A percentile compares a stretch with the other conserved stretches of the same genome.
Conservation (phyloP, 2,113 vertebrate genomes). For the Siniperca chuatsi region DNA sequence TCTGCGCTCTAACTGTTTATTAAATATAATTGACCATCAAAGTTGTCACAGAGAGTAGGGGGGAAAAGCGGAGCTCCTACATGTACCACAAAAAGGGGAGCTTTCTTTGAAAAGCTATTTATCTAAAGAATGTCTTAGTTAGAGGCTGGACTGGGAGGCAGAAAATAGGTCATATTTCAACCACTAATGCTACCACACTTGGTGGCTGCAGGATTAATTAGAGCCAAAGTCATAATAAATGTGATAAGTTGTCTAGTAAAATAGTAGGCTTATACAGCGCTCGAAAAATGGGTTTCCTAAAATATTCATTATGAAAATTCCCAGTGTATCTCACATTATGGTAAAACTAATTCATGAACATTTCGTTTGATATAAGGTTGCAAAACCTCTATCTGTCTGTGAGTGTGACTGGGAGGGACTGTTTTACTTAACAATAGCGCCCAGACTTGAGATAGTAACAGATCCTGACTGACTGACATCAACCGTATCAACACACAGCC, state of each 20-base stretch:
- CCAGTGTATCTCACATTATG: not conserved
- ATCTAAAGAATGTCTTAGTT: constrained; percentile 73
- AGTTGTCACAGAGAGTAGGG: constrained; percentile 78
- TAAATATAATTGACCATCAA: constrained; percentile 88
- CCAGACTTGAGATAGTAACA: constrained; percentile 12
- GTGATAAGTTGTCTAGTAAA: constrained; percentile 64
- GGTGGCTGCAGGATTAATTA: constrained; percentile 76
- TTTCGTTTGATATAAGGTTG: not conserved
- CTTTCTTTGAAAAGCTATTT: constrained; percentile 74
- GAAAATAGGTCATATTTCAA: constrained; percentile 77
- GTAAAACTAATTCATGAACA: constrained; percentile 26
- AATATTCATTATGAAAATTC: constrained; percentile 42
- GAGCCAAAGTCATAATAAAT: constrained; percentile 72
- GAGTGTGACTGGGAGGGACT: not conserved
- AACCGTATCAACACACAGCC: constrained; percentile 62
- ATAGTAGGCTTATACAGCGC: constrained; percentile 33
- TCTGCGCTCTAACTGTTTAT: constrained; percentile 84
- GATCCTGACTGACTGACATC: constrained; percentile 57
- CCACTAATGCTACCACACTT: constrained; percentile 67
- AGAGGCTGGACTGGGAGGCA: constrained; percentile 64
- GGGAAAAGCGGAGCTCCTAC: constrained; percentile 53
- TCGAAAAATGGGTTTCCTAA: constrained; percentile 31
- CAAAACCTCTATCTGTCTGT: not conserved
- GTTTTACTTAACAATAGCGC: constrained; percentile 16
- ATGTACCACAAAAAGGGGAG: constrained; percentile 68